Base-by-base conservation (phyloP, 2,888 invertebrate species). In the Melanostoma scalare region DNA sequence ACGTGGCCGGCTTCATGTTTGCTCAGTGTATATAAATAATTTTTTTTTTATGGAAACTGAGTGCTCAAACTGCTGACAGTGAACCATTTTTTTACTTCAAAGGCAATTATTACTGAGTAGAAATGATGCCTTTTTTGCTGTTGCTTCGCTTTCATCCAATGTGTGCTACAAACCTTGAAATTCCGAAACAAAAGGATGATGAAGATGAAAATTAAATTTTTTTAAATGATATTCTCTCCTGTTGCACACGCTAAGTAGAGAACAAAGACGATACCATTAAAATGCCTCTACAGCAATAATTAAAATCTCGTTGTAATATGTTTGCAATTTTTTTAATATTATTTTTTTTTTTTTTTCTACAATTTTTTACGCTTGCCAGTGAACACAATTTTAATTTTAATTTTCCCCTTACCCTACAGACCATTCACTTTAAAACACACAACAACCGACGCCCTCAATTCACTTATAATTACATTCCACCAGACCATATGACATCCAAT, bases 401-500 rank as follows among this genome's bases (percentile, higher is more conserved):
- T 61, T 42, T 50, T 58, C 58, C 63, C 48, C 40, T 2, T 35
- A 20, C 20, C 20, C 20, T 20, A 20, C 20, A 20, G 20, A 20
- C 48, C 10, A 44, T 3, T n/a, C 36, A 35, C 50, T 60, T 35
- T 35, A 38, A 31, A 36, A 48, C 10, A 35, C 4, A 20, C 4
- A 33, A 36, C 20, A 63, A 20, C 8, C n/a, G 6, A 50, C 44
- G 61, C 46, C 69, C 35, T 53, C 69, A 36, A 35, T 61, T 73
- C 68, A 53, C 78, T 69, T 78, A 73, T 69, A 78, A 82, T 82
- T 82, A 82, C 69, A 82, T 82, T 78, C 69, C 48, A 44, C 58
- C 74, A 65, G 67, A 71, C 67, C 84, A 75, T 79, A 75, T 84
- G 84, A 84, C 71, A 75, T 73, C 74, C 72, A 78, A 67, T 65